Conservation (phyloP, 1,140 invertebrate species). For the Scaptomyza montana region DNA sequence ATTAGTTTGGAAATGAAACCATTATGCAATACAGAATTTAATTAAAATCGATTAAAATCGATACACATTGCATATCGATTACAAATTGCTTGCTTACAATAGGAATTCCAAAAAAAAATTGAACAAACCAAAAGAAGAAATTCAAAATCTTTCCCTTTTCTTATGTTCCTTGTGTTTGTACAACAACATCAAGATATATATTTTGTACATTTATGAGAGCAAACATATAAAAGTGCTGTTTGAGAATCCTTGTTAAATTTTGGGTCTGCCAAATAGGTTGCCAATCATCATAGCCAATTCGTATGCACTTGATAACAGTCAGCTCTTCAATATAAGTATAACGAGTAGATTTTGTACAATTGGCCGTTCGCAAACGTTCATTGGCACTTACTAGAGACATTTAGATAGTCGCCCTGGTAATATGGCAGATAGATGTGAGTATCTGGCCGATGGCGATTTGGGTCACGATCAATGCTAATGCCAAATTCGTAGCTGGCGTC, state of each 20-base stretch:
- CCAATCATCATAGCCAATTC: conserved; percentile 67
- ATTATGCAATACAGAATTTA: background rate
- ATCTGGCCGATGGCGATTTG: conserved; percentile 77
- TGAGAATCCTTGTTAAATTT: conserved; percentile 17
- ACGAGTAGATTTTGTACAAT: conserved; percentile 40
- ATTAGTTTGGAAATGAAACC: conserved; percentile 2
- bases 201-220: conserved; percentile 58
- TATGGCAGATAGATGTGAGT: conserved; percentile 87
- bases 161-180: conserved; percentile 26
- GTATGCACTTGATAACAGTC: conserved; percentile 69
- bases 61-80: background rate
- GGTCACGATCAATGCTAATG: conserved; percentile 68
- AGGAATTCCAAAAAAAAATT: background rate
- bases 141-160: conserved; percentile 4
- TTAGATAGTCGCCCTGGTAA: conserved; percentile 86
- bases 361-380: conserved; percentile 30
- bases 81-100: background rate
- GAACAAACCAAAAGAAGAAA: background rate
- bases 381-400: conserved; percentile 78
- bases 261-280: conserved; percentile 1
- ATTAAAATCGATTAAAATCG: too few species aligned
- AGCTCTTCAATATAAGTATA: conserved; percentile 39
- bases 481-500: conserved; percentile 79
- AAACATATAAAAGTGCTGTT: conserved; percentile 61
- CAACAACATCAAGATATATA: conserved; percentile 70